A percentile compares a stretch with the other conserved stretches of the same genome.
Conservation (phyloP, 2,797 vertebrate species). For the Mallotus villosus region DNA sequence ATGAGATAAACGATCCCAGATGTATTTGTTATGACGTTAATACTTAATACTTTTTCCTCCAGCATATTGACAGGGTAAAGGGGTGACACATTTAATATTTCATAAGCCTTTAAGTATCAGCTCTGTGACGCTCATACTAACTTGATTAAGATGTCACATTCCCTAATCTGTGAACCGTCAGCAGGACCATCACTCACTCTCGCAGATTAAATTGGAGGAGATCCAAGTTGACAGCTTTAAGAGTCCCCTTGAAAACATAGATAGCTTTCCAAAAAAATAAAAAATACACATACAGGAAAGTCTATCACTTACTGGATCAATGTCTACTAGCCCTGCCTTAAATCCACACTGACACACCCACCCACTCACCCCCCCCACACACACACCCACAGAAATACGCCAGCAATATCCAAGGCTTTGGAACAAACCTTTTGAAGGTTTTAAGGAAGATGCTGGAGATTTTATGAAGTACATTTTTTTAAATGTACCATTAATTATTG, state of each 20-base stretch:
- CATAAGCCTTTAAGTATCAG: constrained; percentile 66
- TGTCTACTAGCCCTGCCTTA: neutral
- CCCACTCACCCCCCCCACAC: too few relatives aligned
- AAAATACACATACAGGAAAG: constrained; percentile 22
- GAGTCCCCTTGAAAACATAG: neutral
- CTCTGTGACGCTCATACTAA: constrained; percentile 34
- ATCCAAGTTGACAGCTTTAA: constrained; percentile 19
- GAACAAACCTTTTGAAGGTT: too few relatives aligned
- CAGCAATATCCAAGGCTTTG: too few relatives aligned
- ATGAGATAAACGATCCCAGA: constrained; percentile 61
- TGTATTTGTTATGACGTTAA: constrained; percentile 75
- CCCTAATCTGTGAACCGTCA: constrained; percentile 61
- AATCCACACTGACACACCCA: constrained; percentile 5
- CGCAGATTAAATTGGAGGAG: constrained; percentile 46
- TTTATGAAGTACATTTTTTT: too few relatives aligned
- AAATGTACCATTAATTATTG: too few relatives aligned
- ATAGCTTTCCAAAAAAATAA: neutral
- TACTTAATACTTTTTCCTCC: constrained; percentile 57
- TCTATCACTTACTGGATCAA: constrained; percentile 10
- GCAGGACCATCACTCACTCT: constrained; percentile 31
- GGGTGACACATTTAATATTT: constrained; percentile 71
- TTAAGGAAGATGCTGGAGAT: too few relatives aligned
- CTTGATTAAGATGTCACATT: constrained; percentile 65
- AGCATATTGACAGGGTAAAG: constrained; percentile 62
- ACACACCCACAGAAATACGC: neutral